Conservation (phyloP, 2,888 invertebrate species). For the Drosophila birchii region DNA sequence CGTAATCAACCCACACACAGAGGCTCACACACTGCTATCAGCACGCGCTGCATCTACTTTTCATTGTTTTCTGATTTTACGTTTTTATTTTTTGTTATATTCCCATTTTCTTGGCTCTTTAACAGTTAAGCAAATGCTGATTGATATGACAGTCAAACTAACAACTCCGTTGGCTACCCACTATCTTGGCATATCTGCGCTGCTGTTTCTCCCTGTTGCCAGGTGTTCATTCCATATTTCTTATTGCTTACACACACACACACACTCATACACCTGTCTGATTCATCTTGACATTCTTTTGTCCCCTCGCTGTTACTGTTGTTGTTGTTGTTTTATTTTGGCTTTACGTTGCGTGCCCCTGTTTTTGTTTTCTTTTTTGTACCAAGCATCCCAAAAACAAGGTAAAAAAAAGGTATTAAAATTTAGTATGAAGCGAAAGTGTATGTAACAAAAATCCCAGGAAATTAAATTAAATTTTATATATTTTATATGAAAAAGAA, state of each 20-base stretch:
- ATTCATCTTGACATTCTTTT: conserved; percentile 49
- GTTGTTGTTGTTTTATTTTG: neutral
- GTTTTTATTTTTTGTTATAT: neutral
- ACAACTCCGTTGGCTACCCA: conserved; percentile 8
- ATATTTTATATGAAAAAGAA: neutral
- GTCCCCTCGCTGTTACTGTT: conserved; percentile 4
- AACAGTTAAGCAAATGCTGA: conserved; percentile 59
- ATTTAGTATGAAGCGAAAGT: neutral
- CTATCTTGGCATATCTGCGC: conserved; percentile 8
- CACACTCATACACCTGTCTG: conserved; percentile 61
- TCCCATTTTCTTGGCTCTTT: conserved; percentile 9
- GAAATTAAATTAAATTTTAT: neutral
- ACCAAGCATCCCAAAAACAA: neutral
- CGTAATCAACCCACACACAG: conserved; percentile 15
- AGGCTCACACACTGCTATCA: conserved; percentile 11
- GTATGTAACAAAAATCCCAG: too few species aligned
- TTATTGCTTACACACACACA: conserved; percentile 34
- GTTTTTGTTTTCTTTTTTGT: conserved; percentile 9
- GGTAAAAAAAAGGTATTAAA: conserved; percentile 1
- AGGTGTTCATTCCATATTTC: conserved; percentile 15
- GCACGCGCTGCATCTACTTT: conserved; percentile 9
- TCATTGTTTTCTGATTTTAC: conserved; percentile 18
- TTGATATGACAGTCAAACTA: conserved; percentile 55
- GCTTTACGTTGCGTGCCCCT: neutral
- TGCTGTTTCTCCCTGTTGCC: conserved; percentile 28